A percentile compares a stretch with the other conserved stretches of the same genome.
phyloP scores from a whole-genome alignment of 2,797 vertebrate genomes.

The Pygocentrus nattereri region DNA sequence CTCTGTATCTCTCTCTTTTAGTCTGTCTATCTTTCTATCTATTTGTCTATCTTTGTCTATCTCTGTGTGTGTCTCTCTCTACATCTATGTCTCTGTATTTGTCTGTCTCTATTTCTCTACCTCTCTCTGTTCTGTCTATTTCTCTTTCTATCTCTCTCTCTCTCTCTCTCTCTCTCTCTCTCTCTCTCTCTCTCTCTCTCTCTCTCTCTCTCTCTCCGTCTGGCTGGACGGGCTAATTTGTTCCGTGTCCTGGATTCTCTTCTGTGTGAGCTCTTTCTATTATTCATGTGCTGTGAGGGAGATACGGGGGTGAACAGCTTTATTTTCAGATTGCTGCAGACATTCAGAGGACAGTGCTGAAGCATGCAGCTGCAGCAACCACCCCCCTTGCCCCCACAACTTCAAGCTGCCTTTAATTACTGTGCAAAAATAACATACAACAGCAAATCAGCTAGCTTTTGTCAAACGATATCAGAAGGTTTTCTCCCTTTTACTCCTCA shows the following conservation, averaged over 20 bases:
- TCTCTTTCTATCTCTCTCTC: neutral
- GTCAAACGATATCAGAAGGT: too few relatives aligned
- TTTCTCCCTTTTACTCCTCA: neutral
- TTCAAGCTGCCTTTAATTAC: neutral
- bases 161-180: neutral
- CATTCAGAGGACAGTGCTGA: conserved; percentile 7
- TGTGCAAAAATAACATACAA: neutral
- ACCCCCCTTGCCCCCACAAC: neutral
- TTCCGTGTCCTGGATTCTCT: conserved; percentile 44
- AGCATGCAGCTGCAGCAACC: conserved; percentile 7
- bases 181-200: neutral
- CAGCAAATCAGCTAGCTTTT: neutral
- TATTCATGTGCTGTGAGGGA: conserved; percentile 60
- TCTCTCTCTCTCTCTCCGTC: neutral
- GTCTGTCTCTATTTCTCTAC: neutral
- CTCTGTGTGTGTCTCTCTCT: neutral
- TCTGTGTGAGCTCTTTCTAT: conserved; percentile 53
- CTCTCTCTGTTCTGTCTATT: neutral
- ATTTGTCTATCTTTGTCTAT: too few relatives aligned
- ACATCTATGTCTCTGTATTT: neutral
- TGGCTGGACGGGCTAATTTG: conserved; percentile 43
- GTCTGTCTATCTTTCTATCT: too few relatives aligned
- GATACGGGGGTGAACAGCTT: conserved; percentile 35
- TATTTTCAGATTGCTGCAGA: conserved; percentile 12
- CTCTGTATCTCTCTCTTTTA: neutral